Evolutionary conservation across 2,888 invertebrate species (phyloP).

Genomic region (Rhagium mordax): DNA sequence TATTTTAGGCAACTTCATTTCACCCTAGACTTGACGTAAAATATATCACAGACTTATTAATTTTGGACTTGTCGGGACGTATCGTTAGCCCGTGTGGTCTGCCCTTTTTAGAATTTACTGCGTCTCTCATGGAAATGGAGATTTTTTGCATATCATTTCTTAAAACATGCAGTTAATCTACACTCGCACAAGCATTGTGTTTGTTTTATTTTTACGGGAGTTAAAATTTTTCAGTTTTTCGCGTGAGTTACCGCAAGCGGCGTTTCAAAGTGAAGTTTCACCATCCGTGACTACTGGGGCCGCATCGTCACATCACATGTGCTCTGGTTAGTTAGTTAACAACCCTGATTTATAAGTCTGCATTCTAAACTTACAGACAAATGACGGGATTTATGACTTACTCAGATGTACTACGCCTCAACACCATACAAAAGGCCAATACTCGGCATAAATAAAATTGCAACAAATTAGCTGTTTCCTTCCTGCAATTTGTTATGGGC

Average conservation of each 20-base stretch:
- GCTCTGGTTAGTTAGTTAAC: conserved; percentile 36
- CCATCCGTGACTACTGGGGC: conserved; percentile 39
- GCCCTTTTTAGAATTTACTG: not conserved
- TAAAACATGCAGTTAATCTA: conserved; percentile 10
- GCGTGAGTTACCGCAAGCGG: conserved; percentile 41
- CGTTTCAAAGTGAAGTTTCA: conserved; percentile 41
- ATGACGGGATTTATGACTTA: conserved; percentile 26
- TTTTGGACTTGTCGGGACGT: not conserved
- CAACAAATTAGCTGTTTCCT: conserved; percentile 25
- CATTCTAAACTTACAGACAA: conserved; percentile 18
- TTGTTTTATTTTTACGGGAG: conserved; percentile 23
- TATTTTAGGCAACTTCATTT: not conserved
- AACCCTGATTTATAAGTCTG: conserved; percentile 31
- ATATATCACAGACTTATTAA: not conserved
- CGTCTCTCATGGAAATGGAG: not conserved
- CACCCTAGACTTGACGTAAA: not conserved
- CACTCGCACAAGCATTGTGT: conserved; percentile 2
- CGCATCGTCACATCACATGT: conserved; percentile 46
- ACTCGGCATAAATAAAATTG: not conserved
- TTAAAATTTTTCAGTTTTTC: conserved; percentile 43
- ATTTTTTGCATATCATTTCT: conserved; percentile 13
- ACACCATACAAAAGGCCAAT: conserved; percentile 10
- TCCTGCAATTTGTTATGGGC: conserved; percentile 10
- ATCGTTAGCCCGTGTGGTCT: not conserved
- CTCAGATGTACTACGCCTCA: conserved; percentile 8